Percentiles rank a stretch among this genome's conserved stretches.
These are phyloP conservation scores for Temnothorax rugatulus DNA, from an alignment of 2,888 invertebrate genomes.

Conservation along the genomic window DNA sequence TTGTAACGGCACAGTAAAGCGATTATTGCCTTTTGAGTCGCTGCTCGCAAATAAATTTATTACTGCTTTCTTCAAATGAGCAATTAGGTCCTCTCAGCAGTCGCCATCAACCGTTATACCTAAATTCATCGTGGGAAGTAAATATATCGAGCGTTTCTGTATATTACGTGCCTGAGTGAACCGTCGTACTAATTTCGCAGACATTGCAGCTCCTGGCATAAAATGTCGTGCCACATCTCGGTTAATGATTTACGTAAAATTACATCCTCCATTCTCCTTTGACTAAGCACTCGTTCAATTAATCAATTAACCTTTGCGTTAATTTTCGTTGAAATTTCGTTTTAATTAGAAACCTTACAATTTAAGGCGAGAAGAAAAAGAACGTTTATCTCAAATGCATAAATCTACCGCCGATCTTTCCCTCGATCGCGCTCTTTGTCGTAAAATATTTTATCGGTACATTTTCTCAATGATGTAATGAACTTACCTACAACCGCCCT, in stretches of 20 bases:
- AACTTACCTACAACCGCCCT: slow-evolving; percentile 92
- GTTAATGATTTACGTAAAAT: slow-evolving; percentile 71
- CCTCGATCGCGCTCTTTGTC: background rate
- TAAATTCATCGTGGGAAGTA: background rate
- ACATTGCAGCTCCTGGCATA: background rate
- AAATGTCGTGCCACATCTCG: slow-evolving; percentile 44
- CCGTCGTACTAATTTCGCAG: slow-evolving; percentile 21
- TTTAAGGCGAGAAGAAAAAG: background rate
- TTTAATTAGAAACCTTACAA: slow-evolving; percentile 21
- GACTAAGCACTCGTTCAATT: slow-evolving; percentile 12
- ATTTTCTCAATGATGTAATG: background rate
- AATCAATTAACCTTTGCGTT: slow-evolving; percentile 30
- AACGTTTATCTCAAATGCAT: background rate
- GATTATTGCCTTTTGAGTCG: background rate
- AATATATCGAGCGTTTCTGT: background rate
- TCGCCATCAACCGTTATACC: background rate
- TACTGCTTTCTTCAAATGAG: background rate
- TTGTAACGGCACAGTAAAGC: background rate
- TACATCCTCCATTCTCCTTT: slow-evolving; percentile 15
- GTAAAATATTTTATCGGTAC: background rate
- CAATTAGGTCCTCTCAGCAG: background rate
- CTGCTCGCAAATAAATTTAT: slow-evolving; percentile 18
- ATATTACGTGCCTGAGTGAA: too few relatives aligned
- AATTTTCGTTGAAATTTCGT: background rate
- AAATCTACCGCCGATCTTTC: background rate